phyloP scores from a whole-genome alignment of 2,113 vertebrate genomes.

The Lethenteron reissneri region DNA sequence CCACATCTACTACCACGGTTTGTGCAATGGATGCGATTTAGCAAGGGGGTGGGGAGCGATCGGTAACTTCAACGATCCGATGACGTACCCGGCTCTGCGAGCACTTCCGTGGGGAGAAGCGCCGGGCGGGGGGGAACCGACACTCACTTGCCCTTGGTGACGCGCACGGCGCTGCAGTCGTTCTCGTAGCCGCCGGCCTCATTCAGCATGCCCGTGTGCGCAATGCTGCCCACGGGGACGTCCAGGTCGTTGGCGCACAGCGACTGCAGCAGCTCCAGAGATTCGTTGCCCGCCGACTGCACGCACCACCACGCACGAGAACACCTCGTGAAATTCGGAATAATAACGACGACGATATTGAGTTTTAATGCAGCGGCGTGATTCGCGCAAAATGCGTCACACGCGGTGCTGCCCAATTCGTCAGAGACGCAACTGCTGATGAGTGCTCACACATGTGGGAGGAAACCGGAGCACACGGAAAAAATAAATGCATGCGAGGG shows the following conservation, averaged over 20 bases:
- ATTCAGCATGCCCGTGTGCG: conserved; percentile 94
- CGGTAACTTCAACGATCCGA: background rate
- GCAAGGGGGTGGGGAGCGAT: background rate
- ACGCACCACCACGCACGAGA: background rate
- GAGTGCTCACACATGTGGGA: too few relatives aligned
- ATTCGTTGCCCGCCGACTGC: conserved; percentile 56
- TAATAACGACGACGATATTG: too few relatives aligned
- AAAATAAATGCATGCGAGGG: too few relatives aligned
- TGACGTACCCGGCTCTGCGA: background rate
- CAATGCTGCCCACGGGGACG: conserved; percentile 77
- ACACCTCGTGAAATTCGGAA: too few relatives aligned
- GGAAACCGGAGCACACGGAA: too few relatives aligned
- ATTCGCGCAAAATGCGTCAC: too few relatives aligned
- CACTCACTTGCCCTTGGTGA: conserved; percentile 70
- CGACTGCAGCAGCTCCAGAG: conserved; percentile 52
- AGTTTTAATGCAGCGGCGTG: too few relatives aligned
- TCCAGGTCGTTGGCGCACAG: conserved; percentile 84
- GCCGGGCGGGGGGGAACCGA: background rate
- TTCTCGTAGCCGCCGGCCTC: conserved; percentile 77
- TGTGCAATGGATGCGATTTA: too few relatives aligned
- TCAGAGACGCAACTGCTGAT: too few relatives aligned
- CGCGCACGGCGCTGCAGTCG: conserved; percentile 73
- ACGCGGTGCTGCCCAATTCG: too few relatives aligned
- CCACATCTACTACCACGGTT: background rate
- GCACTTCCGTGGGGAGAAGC: background rate